These are phyloP conservation scores for Vanacampus margaritifer DNA, from an alignment of 2,113 vertebrate genomes.

Conservation along the genomic window DNA sequence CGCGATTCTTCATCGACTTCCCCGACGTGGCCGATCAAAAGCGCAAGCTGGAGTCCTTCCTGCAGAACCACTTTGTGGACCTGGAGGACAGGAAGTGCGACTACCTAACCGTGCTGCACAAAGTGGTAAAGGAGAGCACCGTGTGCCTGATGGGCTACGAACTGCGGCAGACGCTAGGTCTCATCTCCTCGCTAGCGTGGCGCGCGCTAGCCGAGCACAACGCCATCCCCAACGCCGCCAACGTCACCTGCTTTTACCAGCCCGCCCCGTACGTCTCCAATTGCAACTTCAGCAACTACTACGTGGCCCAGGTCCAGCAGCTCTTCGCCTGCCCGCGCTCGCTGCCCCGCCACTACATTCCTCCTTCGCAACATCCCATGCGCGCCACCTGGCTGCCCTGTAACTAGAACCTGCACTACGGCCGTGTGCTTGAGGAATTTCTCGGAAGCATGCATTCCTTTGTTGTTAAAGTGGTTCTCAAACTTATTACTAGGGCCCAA, in stretches of 20 bases:
- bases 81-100: constrained; percentile 97
- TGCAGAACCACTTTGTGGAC: constrained; percentile 97
- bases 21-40: constrained; percentile 90
- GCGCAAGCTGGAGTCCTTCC: constrained; percentile 94
- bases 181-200: constrained; percentile 92
- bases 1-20: constrained; percentile 99
- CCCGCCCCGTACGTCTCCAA: constrained; percentile 94
- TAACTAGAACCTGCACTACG: constrained; percentile 73
- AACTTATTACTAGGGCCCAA: background rate
- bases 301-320: constrained; percentile 92
- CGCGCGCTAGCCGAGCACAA: constrained; percentile 92
- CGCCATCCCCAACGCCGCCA: constrained; percentile 91
- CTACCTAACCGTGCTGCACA: constrained; percentile 91
- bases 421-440: background rate
- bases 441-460: background rate
- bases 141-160: constrained; percentile 99
- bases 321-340: constrained; percentile 84
- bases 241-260: constrained; percentile 98
- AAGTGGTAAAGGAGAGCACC: constrained; percentile 95
- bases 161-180: constrained; percentile 89
- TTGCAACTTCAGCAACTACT: constrained; percentile 98
- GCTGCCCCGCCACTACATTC: constrained; percentile 50
- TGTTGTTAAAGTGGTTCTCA: background rate
- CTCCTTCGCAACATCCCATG: constrained; percentile 70
- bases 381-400: constrained; percentile 93